Conservation (phyloP, 2,888 invertebrate species). For the Fragum whitleyi region DNA sequence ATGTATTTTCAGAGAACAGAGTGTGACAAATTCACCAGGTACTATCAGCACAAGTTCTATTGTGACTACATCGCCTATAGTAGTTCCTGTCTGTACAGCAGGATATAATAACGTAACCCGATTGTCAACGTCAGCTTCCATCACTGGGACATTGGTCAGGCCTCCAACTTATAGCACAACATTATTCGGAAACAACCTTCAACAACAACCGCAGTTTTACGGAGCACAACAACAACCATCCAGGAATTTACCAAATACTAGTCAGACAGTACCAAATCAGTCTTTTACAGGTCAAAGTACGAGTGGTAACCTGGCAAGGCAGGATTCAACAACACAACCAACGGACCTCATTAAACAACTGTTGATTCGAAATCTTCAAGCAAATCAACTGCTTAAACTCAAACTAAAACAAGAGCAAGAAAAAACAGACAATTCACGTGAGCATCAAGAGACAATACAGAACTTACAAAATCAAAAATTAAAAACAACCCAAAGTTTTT, state of each 20-base stretch:
- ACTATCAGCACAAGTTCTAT: constrained; percentile 26
- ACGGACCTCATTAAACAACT: constrained; percentile 17
- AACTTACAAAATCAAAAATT: constrained; percentile 9
- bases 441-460: constrained; percentile 25
- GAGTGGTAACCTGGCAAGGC: background rate
- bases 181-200: background rate
- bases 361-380: constrained; percentile 13
- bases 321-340: constrained; percentile 5
- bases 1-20: constrained; percentile 48
- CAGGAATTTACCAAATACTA: background rate
- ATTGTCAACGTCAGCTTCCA: constrained; percentile 6
- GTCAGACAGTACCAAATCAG: background rate
- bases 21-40: constrained; percentile 35
- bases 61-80: constrained; percentile 8
- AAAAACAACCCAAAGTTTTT: background rate
- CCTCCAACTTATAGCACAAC: background rate
- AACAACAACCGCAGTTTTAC: background rate
- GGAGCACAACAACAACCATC: background rate
- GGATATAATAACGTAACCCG: constrained; percentile 1
- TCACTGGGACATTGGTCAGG: constrained; percentile 18
- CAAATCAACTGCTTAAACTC: background rate
- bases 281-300: background rate
- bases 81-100: background rate
- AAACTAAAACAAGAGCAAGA: constrained; percentile 22
- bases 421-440: background rate